Conservation (phyloP, 2,113 vertebrate species). For the Erpornis zantholeuca region DNA sequence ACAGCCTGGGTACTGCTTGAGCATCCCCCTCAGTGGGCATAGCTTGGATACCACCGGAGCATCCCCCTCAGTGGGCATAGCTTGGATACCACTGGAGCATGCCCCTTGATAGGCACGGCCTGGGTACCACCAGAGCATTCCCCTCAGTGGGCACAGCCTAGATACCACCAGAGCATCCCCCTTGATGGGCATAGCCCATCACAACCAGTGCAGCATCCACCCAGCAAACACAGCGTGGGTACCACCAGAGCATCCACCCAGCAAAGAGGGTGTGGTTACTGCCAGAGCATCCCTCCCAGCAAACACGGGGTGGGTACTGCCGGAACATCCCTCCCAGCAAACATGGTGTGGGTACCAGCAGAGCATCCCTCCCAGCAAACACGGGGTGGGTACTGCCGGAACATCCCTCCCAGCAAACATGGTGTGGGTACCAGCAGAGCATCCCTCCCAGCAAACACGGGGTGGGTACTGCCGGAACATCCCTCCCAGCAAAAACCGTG, state of each 20-base stretch:
- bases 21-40: neutral
- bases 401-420: neutral
- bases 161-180: neutral
- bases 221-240: neutral
- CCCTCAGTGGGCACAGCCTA: neutral
- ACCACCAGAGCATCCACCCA: too few species aligned
- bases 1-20: neutral
- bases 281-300: too few species aligned
- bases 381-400: rapidly evolving
- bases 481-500: neutral
- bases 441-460: neutral
- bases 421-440: neutral
- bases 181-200: too few species aligned
- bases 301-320: too few species aligned
- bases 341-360: neutral
- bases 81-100: too few species aligned
- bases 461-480: neutral
- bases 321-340: too few species aligned
- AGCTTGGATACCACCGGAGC: too few species aligned
- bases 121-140: neutral
- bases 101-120: too few species aligned
- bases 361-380: neutral
- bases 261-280: too few species aligned
- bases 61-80: too few species aligned
- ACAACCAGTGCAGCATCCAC: too few species aligned